These are phyloP conservation scores for Pemphredon lugubris DNA, from an alignment of 2,888 invertebrate species.

Conservation along the genomic window DNA sequence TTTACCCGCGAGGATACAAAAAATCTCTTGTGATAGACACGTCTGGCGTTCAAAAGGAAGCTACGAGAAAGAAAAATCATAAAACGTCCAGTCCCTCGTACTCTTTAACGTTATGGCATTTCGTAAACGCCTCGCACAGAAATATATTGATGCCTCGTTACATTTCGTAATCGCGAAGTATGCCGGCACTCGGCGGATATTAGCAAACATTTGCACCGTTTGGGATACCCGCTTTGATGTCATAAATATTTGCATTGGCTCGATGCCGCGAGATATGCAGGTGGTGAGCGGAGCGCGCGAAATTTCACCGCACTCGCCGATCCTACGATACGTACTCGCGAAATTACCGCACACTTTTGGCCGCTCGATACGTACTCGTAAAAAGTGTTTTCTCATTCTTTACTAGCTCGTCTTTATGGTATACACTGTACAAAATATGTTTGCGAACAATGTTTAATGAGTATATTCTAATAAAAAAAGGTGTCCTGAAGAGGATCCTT, in stretches of 20 bases:
- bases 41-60: too few species aligned
- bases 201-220: conserved; percentile 31
- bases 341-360: neutral
- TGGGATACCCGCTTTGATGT: conserved; percentile 44
- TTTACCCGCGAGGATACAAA: too few species aligned
- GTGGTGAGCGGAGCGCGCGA: neutral
- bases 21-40: too few species aligned
- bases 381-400: neutral
- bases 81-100: too few species aligned
- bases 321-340: neutral
- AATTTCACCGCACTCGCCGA: neutral
- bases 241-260: conserved; percentile 50
- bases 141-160: conserved; percentile 34
- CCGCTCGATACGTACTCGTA: neutral
- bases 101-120: too few species aligned
- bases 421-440: too few species aligned
- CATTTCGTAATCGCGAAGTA: conserved; percentile 18
- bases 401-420: too few species aligned
- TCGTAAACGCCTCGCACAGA: neutral
- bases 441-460: too few species aligned
- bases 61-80: too few species aligned
- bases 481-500: too few species aligned
- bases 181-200: conserved; percentile 27
- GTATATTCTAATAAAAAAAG: too few species aligned
- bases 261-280: conserved; percentile 7